phyloP scores from a whole-genome alignment of 1,140 invertebrate species.

The Apolygus lucorum region DNA sequence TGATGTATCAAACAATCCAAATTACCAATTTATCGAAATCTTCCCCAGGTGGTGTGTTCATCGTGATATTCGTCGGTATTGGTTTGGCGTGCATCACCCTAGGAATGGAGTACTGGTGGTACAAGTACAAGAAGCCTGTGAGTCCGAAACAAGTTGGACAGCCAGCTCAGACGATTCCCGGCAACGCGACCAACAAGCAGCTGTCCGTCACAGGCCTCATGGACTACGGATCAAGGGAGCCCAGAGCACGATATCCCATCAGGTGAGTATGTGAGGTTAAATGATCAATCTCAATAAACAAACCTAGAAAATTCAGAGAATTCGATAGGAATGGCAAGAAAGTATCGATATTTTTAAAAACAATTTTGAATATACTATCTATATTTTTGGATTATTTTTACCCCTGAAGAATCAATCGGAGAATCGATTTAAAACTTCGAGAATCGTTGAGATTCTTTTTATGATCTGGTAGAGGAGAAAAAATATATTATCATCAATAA shows the following conservation, averaged over 20 bases:
- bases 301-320: too few species aligned
- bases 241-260: not conserved
- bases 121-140: slow-evolving; percentile 52
- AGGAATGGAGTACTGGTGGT: slow-evolving; percentile 93
- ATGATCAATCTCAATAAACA: too few species aligned
- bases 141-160: not conserved
- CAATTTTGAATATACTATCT: not conserved
- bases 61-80: slow-evolving; percentile 91
- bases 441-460: too few species aligned
- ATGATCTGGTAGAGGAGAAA: too few species aligned
- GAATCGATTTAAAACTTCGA: not conserved
- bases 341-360: not conserved
- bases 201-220: not conserved
- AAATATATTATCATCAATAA: too few species aligned
- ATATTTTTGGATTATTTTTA: not conserved
- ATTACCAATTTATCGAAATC: too few species aligned
- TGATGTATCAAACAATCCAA: too few species aligned
- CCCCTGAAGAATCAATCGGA: too few species aligned
- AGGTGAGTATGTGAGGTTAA: too few species aligned
- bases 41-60: slow-evolving; percentile 76
- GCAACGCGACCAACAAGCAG: not conserved
- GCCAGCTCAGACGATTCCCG: not conserved
- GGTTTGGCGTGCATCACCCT: slow-evolving; percentile 82
- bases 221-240: not conserved
- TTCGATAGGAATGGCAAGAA: too few species aligned